Base-by-base conservation (phyloP, 2,113 vertebrate genomes). In the Hippoglossus stenolepis region DNA sequence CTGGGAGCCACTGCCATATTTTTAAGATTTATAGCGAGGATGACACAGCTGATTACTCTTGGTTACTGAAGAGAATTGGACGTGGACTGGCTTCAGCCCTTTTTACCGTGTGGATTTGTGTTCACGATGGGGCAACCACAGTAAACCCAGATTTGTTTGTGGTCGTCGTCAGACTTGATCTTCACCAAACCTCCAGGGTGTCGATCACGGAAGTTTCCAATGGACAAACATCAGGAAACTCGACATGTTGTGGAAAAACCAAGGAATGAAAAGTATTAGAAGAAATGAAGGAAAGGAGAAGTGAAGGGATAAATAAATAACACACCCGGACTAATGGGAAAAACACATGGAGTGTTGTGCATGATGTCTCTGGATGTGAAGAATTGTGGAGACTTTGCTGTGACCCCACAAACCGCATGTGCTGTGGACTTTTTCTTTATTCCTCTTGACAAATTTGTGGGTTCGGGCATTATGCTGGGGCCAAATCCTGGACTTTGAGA, bases 1-100 rank as follows among this genome's bases (percentile, higher is more conserved):
- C 85, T 74, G 76, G 65, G 66, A 87, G 91, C 85, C 87, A 84
- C 84, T 43, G 80, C 83, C 17, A 65, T 65, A 66, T 70, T 45
- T 45, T 20, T 4, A 43, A 91, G 93, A 95, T 95, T 94, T 94
- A 95, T 68, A 85, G 80, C 38, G 5, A 84, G 85, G 88, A 91
- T 91, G 92, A 93, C 90, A 92, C 88, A 90, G 75, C 86, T 90
- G 91, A 94, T 94, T 92, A 94, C 89, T 85, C 88, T 88, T 64
- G 71, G 88, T 91, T 87, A 75, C 91, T 73, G 88, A 89, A 71
- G 85, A 93, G 90, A 88, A 93, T 87, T 93, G 92, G 89, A 93
- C 83, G 69, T 57, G 77, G 87, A 77, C 71, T 23, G 77, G 75
- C 65, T 77, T 80, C 73, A 28, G 67, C 73, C 53, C 70, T 65